Conservation (phyloP, 23 tunicate species). For the Trididemnum miniatum region DNA sequence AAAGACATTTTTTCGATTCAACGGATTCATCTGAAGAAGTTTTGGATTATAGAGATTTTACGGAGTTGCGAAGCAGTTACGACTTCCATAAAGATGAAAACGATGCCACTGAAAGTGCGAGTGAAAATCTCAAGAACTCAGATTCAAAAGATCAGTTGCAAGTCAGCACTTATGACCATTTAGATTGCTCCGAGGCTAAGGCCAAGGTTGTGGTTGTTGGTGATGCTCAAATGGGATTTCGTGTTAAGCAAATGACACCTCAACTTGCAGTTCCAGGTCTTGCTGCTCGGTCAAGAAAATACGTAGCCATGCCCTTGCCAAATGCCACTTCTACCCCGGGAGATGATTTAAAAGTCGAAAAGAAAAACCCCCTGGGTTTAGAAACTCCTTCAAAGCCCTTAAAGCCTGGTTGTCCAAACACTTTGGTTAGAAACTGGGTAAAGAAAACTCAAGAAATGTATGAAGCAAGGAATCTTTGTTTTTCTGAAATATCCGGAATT, state of each 20-base stretch:
- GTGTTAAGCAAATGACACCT: slow-evolving; percentile 29
- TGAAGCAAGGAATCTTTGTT: background rate
- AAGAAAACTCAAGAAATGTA: slow-evolving; percentile 64
- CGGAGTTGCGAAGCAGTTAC: slow-evolving; percentile 45
- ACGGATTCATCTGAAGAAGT: slow-evolving; percentile 41
- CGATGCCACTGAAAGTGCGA: background rate
- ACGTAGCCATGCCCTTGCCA: slow-evolving; percentile 14
- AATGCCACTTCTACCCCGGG: slow-evolving; percentile 80
- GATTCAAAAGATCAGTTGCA: background rate
- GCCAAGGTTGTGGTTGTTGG: slow-evolving; percentile 39
- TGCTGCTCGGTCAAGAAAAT: background rate
- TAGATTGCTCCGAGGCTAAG: background rate
- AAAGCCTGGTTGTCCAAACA: slow-evolving; percentile 48
- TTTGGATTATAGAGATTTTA: slow-evolving; percentile 40
- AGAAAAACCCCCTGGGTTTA: background rate
- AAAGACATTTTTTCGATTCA: slow-evolving; percentile 28
- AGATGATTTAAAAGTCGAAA: slow-evolving; percentile 39
- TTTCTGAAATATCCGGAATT: background rate
- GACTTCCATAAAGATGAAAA: background rate
- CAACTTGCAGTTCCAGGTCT: background rate
- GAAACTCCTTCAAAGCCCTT: slow-evolving; percentile 36
- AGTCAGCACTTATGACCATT: background rate
- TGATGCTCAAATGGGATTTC: slow-evolving; percentile 39
- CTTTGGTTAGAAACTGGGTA: slow-evolving; percentile 84
- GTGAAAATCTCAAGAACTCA: no score